Evolutionary conservation across 1,140 invertebrate species (phyloP), one percentile per base, ranked within the genome.

Genomic region (Trissolcus basalis): DNA sequence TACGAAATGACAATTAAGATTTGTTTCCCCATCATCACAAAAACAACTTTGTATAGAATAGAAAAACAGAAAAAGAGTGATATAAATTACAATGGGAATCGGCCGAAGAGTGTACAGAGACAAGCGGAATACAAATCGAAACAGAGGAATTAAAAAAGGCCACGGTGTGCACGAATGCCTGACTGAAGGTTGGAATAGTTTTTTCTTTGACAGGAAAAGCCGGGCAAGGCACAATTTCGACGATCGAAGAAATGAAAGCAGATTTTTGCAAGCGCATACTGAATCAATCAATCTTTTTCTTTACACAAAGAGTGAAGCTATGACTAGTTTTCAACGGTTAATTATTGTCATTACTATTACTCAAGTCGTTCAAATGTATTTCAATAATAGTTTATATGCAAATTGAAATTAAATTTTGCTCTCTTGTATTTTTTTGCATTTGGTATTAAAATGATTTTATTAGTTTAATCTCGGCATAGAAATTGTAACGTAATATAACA

Each of bases 281-380:
- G 44, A 63, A 63, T 53, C 53, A 53, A 63, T 63, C 50, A 63
- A 63, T 63, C 41, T 47, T 47, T 33, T 36, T 51, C 27, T 47
- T 11, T 15, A 39, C n/a, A 27, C 53, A 39, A 63, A 63, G 36
- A 53, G 53, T 54, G 19, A 3, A 1, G 6, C 19, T 6, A 6
- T 3, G 19, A 27, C 19, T 27, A 6, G 6, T 27, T 27, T 27
- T 3, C 19, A 27, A 27, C 2, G 19, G 19, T 27, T 27, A 1
- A 27, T 27, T 27, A 27, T n/a, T n/a, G n/a, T n/a, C n/a, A n/a
- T n/a, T n/a, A n/a, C n/a, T n/a, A n/a, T 27, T 27, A 3, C 19
- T 27, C 19, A 27, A 27, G 19, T 27, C 1, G 19, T 27, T 3
- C 19, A 27, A 27, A 6, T 27, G 6, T 3, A 27, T 27, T 27